A percentile compares a stretch with the other conserved stretches of the same genome.
These are phyloP conservation scores for Brachionus rubens DNA, from an alignment of 1,140 invertebrate genomes.

Conservation along the genomic window DNA sequence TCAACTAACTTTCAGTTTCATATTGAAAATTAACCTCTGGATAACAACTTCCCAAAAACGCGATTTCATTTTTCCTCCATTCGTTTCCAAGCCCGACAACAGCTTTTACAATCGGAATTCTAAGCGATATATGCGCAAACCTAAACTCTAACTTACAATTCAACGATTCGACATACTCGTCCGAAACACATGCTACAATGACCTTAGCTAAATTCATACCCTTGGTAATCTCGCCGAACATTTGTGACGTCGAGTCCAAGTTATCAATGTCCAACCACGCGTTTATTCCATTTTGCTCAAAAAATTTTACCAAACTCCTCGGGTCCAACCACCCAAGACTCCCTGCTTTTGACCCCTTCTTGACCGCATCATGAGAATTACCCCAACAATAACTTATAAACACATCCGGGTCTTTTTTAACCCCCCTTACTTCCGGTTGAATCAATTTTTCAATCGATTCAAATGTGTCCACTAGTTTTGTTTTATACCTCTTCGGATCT, in stretches of 20 bases:
- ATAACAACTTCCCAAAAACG: constrained; percentile 52
- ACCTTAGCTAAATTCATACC: constrained; percentile 40
- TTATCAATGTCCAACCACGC: constrained; percentile 54
- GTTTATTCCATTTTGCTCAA: constrained; percentile 52
- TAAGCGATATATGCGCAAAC: constrained; percentile 17
- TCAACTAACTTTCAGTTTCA: too few species aligned
- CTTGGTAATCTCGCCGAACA: neutral
- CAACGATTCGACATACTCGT: constrained; percentile 54
- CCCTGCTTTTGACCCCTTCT: constrained; percentile 49
- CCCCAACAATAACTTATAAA: constrained; percentile 58
- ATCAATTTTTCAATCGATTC: constrained; percentile 47
- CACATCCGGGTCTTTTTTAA: constrained; percentile 46
- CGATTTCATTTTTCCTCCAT: constrained; percentile 50
- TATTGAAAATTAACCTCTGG: constrained; percentile 54
- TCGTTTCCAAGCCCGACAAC: constrained; percentile 32
- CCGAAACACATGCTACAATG: constrained; percentile 42
- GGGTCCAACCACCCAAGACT: constrained; percentile 52
- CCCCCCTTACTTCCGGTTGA: constrained; percentile 26
- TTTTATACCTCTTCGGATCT: constrained; percentile 50
- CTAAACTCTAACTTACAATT: constrained; percentile 48
- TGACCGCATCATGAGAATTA: constrained; percentile 53
- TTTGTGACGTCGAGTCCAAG: neutral
- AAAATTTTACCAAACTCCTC: constrained; percentile 51
- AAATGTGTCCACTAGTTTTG: constrained; percentile 51
- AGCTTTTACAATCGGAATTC: neutral